phyloP scores from a whole-genome alignment of 1,140 invertebrate species.

The Agrilus planipennis region DNA sequence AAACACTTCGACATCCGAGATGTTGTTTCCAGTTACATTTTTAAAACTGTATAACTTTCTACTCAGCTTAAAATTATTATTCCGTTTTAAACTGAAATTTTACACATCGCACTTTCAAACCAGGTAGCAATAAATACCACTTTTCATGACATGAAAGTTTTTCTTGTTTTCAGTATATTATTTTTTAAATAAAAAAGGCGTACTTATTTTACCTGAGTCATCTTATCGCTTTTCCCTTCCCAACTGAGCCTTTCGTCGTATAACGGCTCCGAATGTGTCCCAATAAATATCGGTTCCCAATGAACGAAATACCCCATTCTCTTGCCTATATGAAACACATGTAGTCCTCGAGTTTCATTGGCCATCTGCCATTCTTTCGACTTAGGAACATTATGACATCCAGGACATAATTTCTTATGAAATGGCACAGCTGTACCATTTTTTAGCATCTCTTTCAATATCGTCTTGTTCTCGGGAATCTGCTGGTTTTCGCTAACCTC shows the following conservation, averaged over 20 bases:
- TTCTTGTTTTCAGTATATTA: too few species aligned
- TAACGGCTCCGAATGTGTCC: conserved; percentile 72
- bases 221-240: conserved; percentile 86
- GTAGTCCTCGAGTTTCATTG: conserved; percentile 52
- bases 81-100: too few species aligned
- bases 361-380: conserved; percentile 70
- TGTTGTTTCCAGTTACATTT: too few species aligned
- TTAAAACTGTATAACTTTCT: too few species aligned
- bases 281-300: conserved; percentile 87
- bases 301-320: conserved; percentile 64
- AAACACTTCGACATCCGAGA: too few species aligned
- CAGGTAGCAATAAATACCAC: too few species aligned
- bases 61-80: too few species aligned
- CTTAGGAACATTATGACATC: conserved; percentile 79
- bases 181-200: too few species aligned
- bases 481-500: conserved; percentile 60
- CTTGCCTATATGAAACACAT: conserved; percentile 76
- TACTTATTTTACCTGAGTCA: conserved; percentile 87
- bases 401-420: conserved; percentile 78
- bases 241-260: conserved; percentile 81
- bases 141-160: too few species aligned
- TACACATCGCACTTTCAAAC: too few species aligned
- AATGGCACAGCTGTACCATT: conserved; percentile 75
- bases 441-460: conserved; percentile 61
- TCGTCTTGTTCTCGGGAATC: conserved; percentile 62